Conservation (phyloP, 1,140 invertebrate genomes). For the Leptinotarsa lineolata region DNA sequence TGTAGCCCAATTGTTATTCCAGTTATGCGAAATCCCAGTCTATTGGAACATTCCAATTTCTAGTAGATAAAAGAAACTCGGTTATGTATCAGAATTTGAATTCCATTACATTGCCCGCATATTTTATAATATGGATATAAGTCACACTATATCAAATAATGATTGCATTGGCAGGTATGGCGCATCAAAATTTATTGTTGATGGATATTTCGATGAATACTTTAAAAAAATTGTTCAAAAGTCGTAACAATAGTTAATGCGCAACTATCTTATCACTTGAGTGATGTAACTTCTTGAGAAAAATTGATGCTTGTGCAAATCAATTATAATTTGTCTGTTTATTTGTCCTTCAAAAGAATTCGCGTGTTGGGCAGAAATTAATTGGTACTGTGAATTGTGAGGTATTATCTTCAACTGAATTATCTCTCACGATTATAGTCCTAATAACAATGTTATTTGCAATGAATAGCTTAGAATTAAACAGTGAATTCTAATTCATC, state of each 20-base stretch:
- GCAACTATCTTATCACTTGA: too few relatives aligned
- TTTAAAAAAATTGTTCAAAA: too few relatives aligned
- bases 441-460: background rate
- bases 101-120: background rate
- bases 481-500: background rate
- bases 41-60: background rate
- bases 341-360: background rate
- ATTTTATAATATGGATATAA: too few relatives aligned
- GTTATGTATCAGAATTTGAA: background rate
- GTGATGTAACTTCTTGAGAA: too few relatives aligned
- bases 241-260: too few relatives aligned
- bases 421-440: background rate
- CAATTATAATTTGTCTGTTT: background rate
- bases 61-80: background rate
- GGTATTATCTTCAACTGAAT: background rate
- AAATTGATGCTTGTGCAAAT: too few relatives aligned
- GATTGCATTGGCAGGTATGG: too few relatives aligned
- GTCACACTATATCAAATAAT: too few relatives aligned
- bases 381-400: background rate
- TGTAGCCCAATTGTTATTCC: background rate
- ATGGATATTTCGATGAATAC: too few relatives aligned
- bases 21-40: background rate
- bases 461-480: background rate
- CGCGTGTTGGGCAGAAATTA: background rate
- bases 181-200: too few relatives aligned